Percentiles rank a stretch among this genome's conserved stretches.
Evolutionary conservation across 2,888 invertebrate genomes (phyloP).

Genomic region (Drosophila multiciliata): DNA sequence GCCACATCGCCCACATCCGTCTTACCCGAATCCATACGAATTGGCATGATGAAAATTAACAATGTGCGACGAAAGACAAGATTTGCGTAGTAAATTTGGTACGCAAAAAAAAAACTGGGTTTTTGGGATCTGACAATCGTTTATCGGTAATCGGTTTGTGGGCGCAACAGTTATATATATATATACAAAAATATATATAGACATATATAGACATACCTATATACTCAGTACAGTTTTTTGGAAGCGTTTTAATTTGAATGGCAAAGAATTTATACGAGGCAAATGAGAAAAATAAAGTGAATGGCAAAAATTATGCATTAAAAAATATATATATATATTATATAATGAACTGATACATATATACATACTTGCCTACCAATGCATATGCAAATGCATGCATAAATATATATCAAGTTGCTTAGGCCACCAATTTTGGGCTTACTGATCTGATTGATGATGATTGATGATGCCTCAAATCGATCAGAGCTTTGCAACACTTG

Average conservation of each 20-base stretch:
- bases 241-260: slow-evolving; percentile 41
- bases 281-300: slow-evolving; percentile 18
- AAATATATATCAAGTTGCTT: slow-evolving; percentile 55
- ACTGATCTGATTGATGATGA: slow-evolving; percentile 17
- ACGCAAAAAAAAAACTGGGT: neutral
- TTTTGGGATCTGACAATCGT: slow-evolving; percentile 39
- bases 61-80: slow-evolving; percentile 69
- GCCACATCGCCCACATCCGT: slow-evolving; percentile 79
- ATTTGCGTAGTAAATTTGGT: slow-evolving; percentile 68
- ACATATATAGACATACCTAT: slow-evolving; percentile 24
- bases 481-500: slow-evolving; percentile 32
- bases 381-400: slow-evolving; percentile 48
- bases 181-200: slow-evolving; percentile 11
- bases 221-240: slow-evolving; percentile 60
- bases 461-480: slow-evolving; percentile 30
- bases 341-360: slow-evolving; percentile 78
- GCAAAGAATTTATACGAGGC: slow-evolving; percentile 48
- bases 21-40: slow-evolving; percentile 82
- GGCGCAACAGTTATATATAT: slow-evolving; percentile 17
- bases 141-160: slow-evolving; percentile 28
- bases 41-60: slow-evolving; percentile 82
- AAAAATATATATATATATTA: slow-evolving; percentile 30
- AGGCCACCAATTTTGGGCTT: slow-evolving; percentile 41
- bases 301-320: slow-evolving; percentile 45
- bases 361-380: slow-evolving; percentile 60